A percentile compares a stretch with the other conserved stretches of the same genome.
Conservation (phyloP, 1,140 invertebrate genomes). For the Nasonia giraulti region DNA sequence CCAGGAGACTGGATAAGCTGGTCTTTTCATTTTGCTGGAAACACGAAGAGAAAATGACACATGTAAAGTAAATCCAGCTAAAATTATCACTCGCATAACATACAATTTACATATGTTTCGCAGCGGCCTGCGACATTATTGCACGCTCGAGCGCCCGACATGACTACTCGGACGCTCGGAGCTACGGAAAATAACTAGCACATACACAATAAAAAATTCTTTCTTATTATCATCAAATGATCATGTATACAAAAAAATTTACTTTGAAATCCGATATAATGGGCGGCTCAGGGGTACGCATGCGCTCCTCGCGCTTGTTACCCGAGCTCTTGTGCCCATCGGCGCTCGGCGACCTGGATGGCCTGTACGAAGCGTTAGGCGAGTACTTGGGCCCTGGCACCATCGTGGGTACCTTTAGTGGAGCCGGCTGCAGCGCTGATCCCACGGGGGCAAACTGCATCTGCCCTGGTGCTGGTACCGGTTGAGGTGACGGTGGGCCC, state of each 20-base stretch:
- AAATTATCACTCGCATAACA: not conserved
- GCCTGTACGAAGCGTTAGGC: not conserved
- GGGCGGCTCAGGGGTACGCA: conserved; percentile 72
- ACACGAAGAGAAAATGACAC: conserved; percentile 42
- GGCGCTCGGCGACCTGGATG: conserved; percentile 5
- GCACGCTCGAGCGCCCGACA: not conserved
- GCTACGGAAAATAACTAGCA: not conserved
- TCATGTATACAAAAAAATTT: conserved; percentile 57
- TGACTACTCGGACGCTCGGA: not conserved
- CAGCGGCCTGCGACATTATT: not conserved
- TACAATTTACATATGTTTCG: not conserved
- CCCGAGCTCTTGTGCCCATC: conserved; percentile 25
- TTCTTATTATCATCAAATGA: not conserved
- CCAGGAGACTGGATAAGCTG: conserved; percentile 73
- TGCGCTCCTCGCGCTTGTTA: conserved; percentile 60
- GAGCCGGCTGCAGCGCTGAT: not conserved
- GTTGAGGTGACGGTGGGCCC: conserved; percentile 62
- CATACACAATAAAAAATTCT: conserved; percentile 2
- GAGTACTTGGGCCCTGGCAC: conserved; percentile 35
- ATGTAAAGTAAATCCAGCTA: not conserved
- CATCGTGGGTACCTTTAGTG: not conserved
- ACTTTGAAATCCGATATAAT: conserved; percentile 72
- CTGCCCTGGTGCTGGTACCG: conserved; percentile 62
- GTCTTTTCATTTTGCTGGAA: conserved; percentile 73
- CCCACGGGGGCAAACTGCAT: not conserved